These are phyloP conservation scores for Apistogramma diplotaenia DNA, from an alignment of 2,113 vertebrate species.

Conservation along the genomic window DNA sequence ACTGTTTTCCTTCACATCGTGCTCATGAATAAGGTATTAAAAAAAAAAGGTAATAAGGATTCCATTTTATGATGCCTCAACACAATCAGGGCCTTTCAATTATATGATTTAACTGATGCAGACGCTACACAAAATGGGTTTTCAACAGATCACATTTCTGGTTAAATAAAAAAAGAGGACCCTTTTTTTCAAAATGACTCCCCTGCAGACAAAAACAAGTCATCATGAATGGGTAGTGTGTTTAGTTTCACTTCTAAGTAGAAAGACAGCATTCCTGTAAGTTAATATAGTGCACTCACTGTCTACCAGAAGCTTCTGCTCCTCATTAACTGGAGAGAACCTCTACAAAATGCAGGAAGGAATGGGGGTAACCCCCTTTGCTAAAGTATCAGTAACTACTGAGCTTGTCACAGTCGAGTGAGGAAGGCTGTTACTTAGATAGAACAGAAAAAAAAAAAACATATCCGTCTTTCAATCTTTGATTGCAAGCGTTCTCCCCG, in stretches of 20 bases:
- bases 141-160: slow-evolving; percentile 24
- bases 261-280: slow-evolving; percentile 59
- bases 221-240: slow-evolving; percentile 39
- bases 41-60: background rate
- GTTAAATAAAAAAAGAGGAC: background rate
- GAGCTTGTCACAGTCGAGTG: slow-evolving; percentile 45
- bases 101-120: background rate
- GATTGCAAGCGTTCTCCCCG: slow-evolving; percentile 46
- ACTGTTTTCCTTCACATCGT: slow-evolving; percentile 19
- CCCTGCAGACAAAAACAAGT: slow-evolving; percentile 40
- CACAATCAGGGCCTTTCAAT: background rate
- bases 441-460: slow-evolving; percentile 43
- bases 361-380: slow-evolving; percentile 43
- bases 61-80: background rate
- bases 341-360: slow-evolving; percentile 37
- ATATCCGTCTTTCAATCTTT: slow-evolving; percentile 46
- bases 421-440: slow-evolving; percentile 47
- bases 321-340: slow-evolving; percentile 25
- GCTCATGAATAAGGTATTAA: slow-evolving; percentile 17
- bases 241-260: slow-evolving; percentile 51
- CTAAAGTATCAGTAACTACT: slow-evolving; percentile 63
- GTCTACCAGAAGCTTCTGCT: slow-evolving; percentile 33
- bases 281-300: slow-evolving; percentile 47
- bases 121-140: slow-evolving; percentile 1
- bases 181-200: slow-evolving; percentile 33